Percentiles rank a stretch among this genome's conserved stretches.
phyloP scores from a whole-genome alignment of 2,888 invertebrate species.

The Tyria jacobaeae region DNA sequence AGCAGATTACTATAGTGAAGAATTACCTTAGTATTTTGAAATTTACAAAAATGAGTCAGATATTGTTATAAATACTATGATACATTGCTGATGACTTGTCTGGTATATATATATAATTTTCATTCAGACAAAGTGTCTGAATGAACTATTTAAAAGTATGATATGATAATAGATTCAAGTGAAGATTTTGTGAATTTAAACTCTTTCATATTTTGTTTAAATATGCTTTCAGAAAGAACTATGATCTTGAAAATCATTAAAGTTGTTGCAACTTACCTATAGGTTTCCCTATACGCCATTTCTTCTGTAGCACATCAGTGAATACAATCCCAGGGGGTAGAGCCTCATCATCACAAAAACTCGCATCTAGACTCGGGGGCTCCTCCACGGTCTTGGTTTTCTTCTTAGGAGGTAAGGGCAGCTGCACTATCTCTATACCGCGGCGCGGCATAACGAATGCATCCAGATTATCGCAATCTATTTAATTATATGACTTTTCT shows the following conservation, averaged over 20 bases:
- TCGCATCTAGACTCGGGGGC: constrained; percentile 69
- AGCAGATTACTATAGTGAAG: no score
- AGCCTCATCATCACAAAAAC: constrained; percentile 81
- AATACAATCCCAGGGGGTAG: constrained; percentile 91
- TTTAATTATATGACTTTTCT: constrained; percentile 19
- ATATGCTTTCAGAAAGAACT: neutral
- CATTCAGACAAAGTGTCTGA: no score
- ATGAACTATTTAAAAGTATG: neutral
- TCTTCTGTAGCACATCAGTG: constrained; percentile 92
- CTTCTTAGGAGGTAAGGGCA: constrained; percentile 72
- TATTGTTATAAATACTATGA: neutral
- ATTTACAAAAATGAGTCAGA: neutral
- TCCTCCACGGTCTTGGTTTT: constrained; percentile 64
- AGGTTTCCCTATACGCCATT: constrained; percentile 95
- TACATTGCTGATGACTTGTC: constrained; percentile 1
- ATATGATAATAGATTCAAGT: neutral
- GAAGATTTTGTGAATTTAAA: neutral
- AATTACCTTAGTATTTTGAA: neutral
- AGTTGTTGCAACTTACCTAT: constrained; percentile 87
- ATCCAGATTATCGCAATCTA: constrained; percentile 27
- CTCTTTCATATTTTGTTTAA: neutral
- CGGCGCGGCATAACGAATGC: constrained; percentile 73
- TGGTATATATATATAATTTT: no score
- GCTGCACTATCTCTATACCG: constrained; percentile 65
- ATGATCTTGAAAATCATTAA: neutral